Conservation (phyloP, 2,113 vertebrate genomes). For the Epinephelus fuscoguttatus region DNA sequence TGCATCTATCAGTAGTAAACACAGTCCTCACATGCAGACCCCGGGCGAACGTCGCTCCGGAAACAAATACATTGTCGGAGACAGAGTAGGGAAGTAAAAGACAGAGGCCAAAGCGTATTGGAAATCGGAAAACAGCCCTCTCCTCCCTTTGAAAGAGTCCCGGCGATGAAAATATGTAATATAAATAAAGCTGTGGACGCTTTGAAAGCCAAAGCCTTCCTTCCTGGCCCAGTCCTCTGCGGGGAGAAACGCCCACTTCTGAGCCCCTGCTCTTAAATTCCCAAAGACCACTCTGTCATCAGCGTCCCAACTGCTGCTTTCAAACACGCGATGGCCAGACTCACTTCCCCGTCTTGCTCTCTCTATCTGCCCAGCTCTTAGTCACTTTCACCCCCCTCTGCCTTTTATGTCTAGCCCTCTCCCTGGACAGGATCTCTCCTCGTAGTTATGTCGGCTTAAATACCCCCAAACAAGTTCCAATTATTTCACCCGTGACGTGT, state of each 20-base stretch:
- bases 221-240: slow-evolving; percentile 84
- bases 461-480: slow-evolving; percentile 68
- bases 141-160: slow-evolving; percentile 82
- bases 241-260: slow-evolving; percentile 79
- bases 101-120: slow-evolving; percentile 68
- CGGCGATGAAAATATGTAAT: slow-evolving; percentile 87
- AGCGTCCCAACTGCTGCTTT: slow-evolving; percentile 86
- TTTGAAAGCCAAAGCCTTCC: slow-evolving; percentile 88
- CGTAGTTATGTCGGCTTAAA: slow-evolving; percentile 66
- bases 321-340: slow-evolving; percentile 80
- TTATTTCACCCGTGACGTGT: slow-evolving; percentile 69
- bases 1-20: slow-evolving; percentile 75
- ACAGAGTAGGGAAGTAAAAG: slow-evolving; percentile 73
- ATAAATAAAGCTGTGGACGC: slow-evolving; percentile 87
- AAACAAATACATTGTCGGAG: slow-evolving; percentile 77
- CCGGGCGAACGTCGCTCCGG: slow-evolving; percentile 58
- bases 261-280: slow-evolving; percentile 86
- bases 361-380: slow-evolving; percentile 54
- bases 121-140: slow-evolving; percentile 79
- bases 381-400: slow-evolving; percentile 61
- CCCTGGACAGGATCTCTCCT: slow-evolving; percentile 58
- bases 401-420: slow-evolving; percentile 79
- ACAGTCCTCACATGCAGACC: slow-evolving; percentile 51
- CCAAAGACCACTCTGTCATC: slow-evolving; percentile 89
- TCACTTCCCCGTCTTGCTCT: slow-evolving; percentile 62